These are phyloP conservation scores for Micromys minutus DNA, from an alignment of 2,113 vertebrate species.

Conservation along the genomic window DNA sequence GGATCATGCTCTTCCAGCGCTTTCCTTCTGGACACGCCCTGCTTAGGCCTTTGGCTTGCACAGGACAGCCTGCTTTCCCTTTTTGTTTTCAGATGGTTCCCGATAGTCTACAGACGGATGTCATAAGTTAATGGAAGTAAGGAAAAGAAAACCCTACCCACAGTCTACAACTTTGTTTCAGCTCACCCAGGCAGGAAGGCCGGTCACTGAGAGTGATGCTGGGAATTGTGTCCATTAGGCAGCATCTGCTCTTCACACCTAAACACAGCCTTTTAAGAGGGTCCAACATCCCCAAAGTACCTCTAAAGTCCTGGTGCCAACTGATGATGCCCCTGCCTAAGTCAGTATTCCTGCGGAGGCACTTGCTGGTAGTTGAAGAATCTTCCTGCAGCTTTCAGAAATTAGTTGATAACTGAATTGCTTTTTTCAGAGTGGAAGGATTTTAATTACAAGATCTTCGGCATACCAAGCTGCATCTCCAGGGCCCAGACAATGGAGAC, in stretches of 20 bases:
- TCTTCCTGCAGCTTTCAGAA: constrained; percentile 71
- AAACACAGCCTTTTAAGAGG: constrained; percentile 34
- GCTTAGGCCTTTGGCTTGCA: background rate
- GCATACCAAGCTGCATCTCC: constrained; percentile 66
- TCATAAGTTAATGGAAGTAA: background rate
- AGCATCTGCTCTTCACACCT: constrained; percentile 16
- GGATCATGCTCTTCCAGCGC: background rate
- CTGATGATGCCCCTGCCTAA: constrained; percentile 58
- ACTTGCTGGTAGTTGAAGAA: constrained; percentile 38
- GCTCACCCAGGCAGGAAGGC: background rate
- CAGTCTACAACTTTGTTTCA: background rate
- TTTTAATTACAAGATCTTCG: constrained; percentile 78
- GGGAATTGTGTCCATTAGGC: background rate
- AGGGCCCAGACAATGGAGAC: constrained; percentile 64
- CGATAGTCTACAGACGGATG: background rate
- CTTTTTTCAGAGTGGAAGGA: constrained; percentile 72
- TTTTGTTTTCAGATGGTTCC: background rate
- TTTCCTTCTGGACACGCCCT: background rate
- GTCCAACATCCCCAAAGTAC: constrained; percentile 44
- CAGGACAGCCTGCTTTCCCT: background rate
- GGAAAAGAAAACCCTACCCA: background rate
- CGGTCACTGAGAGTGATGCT: background rate
- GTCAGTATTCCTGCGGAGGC: constrained; percentile 44
- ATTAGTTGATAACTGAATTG: constrained; percentile 69
- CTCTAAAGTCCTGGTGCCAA: constrained; percentile 32